Percentiles rank a stretch among this genome's conserved stretches.
Evolutionary conservation across 2,113 vertebrate species (phyloP).

Genomic region (Hyla sarda): DNA sequence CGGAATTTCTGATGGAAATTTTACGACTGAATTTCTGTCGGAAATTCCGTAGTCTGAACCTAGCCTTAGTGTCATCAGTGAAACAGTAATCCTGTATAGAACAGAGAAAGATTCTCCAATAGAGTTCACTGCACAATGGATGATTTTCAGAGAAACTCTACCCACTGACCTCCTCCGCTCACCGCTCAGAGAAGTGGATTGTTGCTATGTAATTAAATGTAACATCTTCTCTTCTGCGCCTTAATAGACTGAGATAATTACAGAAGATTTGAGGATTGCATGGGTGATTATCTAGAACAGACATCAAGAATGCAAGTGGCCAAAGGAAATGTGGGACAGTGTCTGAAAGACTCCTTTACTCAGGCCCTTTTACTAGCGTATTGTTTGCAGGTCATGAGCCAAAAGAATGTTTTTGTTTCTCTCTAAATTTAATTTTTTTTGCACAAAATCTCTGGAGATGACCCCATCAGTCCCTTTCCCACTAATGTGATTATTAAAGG

Average conservation of each 20-base stretch:
- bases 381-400: neutral
- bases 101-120: neutral
- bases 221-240: neutral
- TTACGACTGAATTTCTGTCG: too few relatives aligned
- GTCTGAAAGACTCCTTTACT: neutral
- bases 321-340: neutral
- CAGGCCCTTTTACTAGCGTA: neutral
- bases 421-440: neutral
- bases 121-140: neutral
- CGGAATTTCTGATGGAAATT: too few relatives aligned
- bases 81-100: neutral
- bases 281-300: neutral
- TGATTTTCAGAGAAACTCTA: constrained; percentile 16
- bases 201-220: constrained; percentile 32
- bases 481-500: neutral
- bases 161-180: constrained; percentile 26
- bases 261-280: neutral
- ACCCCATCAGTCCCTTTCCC: neutral
- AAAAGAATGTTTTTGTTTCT: neutral
- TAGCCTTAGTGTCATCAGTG: neutral
- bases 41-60: too few relatives aligned
- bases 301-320: neutral
- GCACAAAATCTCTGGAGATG: neutral
- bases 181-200: constrained; percentile 1
- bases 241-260: constrained; percentile 18